Conservation (phyloP, 2,888 invertebrate species). For the Homarus gammarus region DNA sequence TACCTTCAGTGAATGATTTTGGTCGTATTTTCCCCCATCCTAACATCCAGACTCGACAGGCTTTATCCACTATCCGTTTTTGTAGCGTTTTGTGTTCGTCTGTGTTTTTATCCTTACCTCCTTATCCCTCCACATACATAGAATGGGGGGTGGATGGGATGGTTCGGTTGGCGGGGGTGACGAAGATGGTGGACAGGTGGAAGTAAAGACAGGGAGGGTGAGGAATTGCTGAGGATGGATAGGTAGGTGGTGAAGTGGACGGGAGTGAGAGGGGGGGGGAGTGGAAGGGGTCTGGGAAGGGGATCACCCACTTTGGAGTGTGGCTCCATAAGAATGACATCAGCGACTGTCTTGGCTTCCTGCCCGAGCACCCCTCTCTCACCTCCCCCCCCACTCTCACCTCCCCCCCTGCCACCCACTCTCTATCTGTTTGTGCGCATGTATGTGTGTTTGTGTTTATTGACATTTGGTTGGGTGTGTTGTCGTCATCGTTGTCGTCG, state of each 20-base stretch:
- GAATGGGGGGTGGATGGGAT: no score
- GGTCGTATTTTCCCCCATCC: no score
- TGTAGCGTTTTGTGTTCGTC: no score
- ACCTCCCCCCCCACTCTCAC: conserved; percentile 15
- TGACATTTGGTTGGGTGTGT: conserved; percentile 17
- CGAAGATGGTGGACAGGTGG: no score
- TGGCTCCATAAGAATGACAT: background rate
- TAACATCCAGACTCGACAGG: no score
- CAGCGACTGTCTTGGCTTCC: background rate
- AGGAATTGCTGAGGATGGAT: conserved; percentile 6
- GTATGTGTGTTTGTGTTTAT: conserved; percentile 23
- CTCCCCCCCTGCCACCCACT: background rate
- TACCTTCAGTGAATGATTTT: no score
- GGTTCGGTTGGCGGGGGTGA: no score
- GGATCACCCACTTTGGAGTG: background rate
- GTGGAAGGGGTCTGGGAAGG: background rate
- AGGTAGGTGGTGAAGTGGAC: background rate
- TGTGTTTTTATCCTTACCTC: no score
- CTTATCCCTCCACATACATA: background rate
- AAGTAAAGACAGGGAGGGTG: no score
- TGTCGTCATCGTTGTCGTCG: no score
- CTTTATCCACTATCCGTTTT: no score
- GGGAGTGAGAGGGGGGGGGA: background rate
- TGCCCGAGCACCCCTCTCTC: conserved; percentile 5
- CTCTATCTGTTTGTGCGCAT: background rate